Base-by-base conservation (phyloP, 2,888 invertebrate species). In the Spodoptera picta region DNA sequence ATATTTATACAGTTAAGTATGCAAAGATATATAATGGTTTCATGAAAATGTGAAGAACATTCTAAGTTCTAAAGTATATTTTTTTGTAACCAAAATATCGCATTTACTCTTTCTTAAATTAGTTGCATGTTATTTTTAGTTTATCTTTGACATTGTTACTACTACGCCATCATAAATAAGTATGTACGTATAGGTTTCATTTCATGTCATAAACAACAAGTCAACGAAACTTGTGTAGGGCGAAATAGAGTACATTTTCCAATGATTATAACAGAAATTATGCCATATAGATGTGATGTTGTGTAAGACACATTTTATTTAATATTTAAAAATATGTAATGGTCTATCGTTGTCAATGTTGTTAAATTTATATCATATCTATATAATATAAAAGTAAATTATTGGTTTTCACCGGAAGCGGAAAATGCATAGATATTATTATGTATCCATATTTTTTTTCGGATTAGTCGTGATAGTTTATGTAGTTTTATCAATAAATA, bases 1-100 rank as follows among this genome's bases (percentile, higher is more conserved):
- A 74, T 79, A 75, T 61, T 61, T 71, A 74, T 68, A 77, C 67
- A 71, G 67, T 75, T 80, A 66, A 67, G 70, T 69, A 80, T 73
- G 77, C 71, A 74, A 65, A 60, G 51, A 67, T 67, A 59, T 24
- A 43, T 23, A 24, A 69, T 65, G 48, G 42, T 31, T 58, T 36
- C 36, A 55, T 50, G 44, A 43, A 45, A 65, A 45, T 51, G 27
- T 19, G 36, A 52, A 0, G n/a, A 23, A 11, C 31, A 47, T 36
- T 19, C 19, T 51, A 48, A 56, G 59, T 57, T 69, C 53, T 1
- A 43, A 19, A 46, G 41, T 36, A 36, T 36, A 36, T 36, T 36
- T 36, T 14, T 36, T 36, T 0, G 36, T 36, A 9, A 36, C 0
- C 0, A 14, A 36, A 36, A 36, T 9, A 36, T 36, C 36, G 9